Base-by-base conservation (phyloP, 1,140 invertebrate genomes). In the Tigriopus japonicus region DNA sequence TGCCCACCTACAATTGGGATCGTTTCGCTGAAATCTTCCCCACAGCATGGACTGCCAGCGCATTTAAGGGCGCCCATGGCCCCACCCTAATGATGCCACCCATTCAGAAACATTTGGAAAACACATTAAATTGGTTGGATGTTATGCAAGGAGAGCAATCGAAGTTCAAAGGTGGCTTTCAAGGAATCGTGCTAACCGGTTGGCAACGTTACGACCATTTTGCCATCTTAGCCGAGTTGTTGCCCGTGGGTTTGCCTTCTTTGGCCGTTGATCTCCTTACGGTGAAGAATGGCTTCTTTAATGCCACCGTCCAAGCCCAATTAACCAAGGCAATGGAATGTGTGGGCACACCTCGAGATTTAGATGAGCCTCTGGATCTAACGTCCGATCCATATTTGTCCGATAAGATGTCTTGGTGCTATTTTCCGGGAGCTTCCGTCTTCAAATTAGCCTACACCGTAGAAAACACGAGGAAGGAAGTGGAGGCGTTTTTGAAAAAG, bases 131-230 rank as follows among this genome's bases (percentile, higher is more conserved):
- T n/a, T 86, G 84, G 84, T 65, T 86, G 19, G 75, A 80, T 62
- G 78, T 83, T 0, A 77, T 84, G 65, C 68, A 68, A 5, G 74
- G 76, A 12, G 74, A 76, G 65, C 68, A 70, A 6, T 70, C 74
- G 6, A 76, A 75, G 45, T 80, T 81, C 66, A 72, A 75, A 40
- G 72, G 73, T n/a, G 75, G 74, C n/a, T 75, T 82, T 62, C 69
- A 75, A 59, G 81, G 81, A 6, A 42, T 73, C 13, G 67, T 68
- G 24, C 52, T 67, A 3, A 69, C 68, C n/a, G 69, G 83, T 0
- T 86, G 83, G 83, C 82, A 84, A 64, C 72, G 82, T 64, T 94
- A 89, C 68, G 89, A 93, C 71, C 93, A 98, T 70, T 88, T 90
- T 75, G 87, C 88, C 3, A 81, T 86, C 0, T 75, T 96, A 14